Evolutionary conservation across 2,113 vertebrate species (phyloP).

Genomic region (Myrmecobius fasciatus): DNA sequence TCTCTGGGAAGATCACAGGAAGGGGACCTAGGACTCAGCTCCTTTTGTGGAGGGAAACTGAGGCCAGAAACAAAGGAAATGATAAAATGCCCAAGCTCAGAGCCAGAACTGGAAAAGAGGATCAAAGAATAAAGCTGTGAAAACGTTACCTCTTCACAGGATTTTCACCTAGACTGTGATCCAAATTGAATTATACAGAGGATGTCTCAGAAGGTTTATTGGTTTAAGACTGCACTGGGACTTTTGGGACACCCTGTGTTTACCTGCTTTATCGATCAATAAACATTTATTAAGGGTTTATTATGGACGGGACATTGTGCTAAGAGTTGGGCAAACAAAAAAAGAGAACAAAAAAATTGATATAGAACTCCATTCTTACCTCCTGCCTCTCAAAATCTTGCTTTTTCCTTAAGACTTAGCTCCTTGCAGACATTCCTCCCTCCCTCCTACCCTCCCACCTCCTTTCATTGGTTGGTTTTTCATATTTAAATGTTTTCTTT

Average conservation of each 20-base stretch:
- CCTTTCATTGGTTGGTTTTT: not conserved
- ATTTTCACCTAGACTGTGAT: not conserved
- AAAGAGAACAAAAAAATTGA: not conserved
- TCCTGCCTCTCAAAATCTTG: not conserved
- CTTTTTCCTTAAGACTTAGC: not conserved
- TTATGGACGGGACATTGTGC: not conserved
- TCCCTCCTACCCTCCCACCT: rapidly evolving
- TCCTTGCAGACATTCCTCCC: not conserved
- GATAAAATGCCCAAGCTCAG: not conserved
- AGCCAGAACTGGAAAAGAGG: not conserved
- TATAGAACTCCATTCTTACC: not conserved
- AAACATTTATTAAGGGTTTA: not conserved
- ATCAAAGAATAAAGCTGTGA: not conserved
- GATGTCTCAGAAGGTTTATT: not conserved
- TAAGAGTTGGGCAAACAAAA: not conserved
- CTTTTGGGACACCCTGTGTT: not conserved
- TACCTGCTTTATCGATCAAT: not conserved
- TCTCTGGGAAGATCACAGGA: not conserved
- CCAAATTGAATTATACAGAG: not conserved
- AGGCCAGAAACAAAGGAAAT: not conserved
- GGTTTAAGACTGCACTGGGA: not conserved
- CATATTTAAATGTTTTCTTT: not conserved
- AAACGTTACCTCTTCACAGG: not conserved
- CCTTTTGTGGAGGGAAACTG: not conserved
- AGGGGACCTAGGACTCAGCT: not conserved